phyloP scores from a whole-genome alignment of 1,140 invertebrate species.

The Archivesica marissinica region DNA sequence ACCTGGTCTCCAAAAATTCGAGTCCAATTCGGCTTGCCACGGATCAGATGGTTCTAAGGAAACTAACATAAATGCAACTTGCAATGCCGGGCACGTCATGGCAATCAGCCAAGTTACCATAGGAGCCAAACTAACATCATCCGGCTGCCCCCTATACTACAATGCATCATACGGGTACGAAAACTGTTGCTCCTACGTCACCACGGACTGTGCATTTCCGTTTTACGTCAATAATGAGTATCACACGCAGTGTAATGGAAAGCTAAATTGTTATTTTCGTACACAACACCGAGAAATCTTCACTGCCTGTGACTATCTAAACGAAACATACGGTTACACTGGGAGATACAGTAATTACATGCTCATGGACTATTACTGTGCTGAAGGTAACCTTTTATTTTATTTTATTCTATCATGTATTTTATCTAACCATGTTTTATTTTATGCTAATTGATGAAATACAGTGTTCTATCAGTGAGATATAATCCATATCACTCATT shows the following conservation, averaged over 20 bases:
- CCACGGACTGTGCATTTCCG: background rate
- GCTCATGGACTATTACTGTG: slow-evolving; percentile 14
- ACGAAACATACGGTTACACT: background rate
- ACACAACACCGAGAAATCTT: background rate
- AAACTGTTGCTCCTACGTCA: background rate
- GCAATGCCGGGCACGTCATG: background rate
- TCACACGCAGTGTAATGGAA: background rate
- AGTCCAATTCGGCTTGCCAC: slow-evolving; percentile 1
- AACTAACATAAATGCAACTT: background rate
- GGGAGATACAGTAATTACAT: background rate
- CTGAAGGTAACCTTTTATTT: background rate
- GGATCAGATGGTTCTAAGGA: background rate
- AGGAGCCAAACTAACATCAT: background rate
- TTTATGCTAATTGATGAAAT: too few species aligned
- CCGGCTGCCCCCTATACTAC: background rate
- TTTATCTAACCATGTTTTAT: too few species aligned
- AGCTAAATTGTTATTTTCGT: background rate
- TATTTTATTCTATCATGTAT: background rate
- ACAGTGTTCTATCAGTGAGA: too few species aligned
- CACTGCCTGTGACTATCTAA: background rate
- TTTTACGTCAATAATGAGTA: background rate
- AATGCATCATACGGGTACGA: background rate
- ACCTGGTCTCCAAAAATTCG: background rate
- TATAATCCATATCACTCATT: too few species aligned
- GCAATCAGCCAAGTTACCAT: background rate